phyloP scores from a whole-genome alignment of 2,113 vertebrate species.

The Ptilorrhoa leucosticta region DNA sequence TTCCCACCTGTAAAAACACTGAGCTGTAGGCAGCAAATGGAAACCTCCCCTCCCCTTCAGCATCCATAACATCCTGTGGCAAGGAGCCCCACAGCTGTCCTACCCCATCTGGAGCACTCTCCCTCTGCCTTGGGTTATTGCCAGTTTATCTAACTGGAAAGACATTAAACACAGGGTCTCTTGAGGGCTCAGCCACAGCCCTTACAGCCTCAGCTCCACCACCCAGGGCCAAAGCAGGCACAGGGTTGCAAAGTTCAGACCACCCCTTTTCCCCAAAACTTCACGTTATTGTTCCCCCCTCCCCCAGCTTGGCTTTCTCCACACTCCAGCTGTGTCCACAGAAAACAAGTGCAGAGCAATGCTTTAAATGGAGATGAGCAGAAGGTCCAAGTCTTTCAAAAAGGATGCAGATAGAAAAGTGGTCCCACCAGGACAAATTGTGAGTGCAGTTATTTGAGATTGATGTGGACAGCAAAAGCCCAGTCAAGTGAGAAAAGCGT shows the following conservation, averaged over 20 bases:
- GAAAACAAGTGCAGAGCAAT: neutral
- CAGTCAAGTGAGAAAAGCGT: neutral
- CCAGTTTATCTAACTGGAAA: neutral
- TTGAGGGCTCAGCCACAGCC: neutral
- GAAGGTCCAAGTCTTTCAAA: neutral
- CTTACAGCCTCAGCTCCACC: neutral
- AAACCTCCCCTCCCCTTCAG: neutral
- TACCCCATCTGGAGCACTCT: rapidly evolving
- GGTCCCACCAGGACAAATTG: neutral
- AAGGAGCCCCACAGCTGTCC: neutral
- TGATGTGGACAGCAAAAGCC: neutral
- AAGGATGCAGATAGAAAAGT: neutral
- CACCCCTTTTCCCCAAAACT: neutral
- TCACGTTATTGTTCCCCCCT: neutral
- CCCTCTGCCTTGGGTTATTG: neutral
- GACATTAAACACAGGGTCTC: neutral
- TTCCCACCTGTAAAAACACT: neutral
- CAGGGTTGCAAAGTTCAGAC: neutral
- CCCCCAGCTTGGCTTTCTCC: neutral
- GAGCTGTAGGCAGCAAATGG: neutral
- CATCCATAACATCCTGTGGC: neutral
- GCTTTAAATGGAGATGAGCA: neutral
- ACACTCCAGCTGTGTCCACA: neutral
- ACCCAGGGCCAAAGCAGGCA: neutral
- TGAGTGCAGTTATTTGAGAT: neutral